Percentiles rank a stretch among this genome's conserved stretches.
Evolutionary conservation across 1,140 invertebrate genomes (phyloP).

Genomic region (Akabosia matsudoensis): DNA sequence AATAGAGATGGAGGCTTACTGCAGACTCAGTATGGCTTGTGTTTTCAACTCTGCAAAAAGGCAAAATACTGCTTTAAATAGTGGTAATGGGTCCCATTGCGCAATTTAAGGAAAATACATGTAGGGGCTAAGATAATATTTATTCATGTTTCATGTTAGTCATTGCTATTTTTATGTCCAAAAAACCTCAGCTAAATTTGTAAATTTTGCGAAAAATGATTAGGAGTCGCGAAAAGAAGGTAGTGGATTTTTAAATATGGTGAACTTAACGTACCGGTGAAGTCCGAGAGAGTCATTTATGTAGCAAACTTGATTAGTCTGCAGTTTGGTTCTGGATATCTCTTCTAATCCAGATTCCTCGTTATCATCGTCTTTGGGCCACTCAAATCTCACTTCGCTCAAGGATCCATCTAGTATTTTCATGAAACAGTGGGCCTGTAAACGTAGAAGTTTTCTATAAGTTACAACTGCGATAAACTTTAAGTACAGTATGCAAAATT

Average conservation of each 20-base stretch:
- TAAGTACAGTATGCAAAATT: too few relatives aligned
- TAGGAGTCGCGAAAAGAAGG: neutral
- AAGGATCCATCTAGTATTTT: constrained; percentile 65
- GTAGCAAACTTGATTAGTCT: constrained; percentile 80
- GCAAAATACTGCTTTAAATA: neutral
- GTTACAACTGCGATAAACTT: neutral
- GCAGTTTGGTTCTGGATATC: constrained; percentile 62
- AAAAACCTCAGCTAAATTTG: too few relatives aligned
- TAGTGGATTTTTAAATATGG: neutral
- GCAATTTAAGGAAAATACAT: too few relatives aligned
- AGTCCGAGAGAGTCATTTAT: constrained; percentile 94
- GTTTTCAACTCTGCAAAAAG: constrained; percentile 72
- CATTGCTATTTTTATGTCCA: too few relatives aligned
- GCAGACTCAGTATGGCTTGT: constrained; percentile 79
- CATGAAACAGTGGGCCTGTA: constrained; percentile 89
- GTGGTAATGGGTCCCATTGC: too few relatives aligned
- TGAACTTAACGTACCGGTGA: constrained; percentile 60
- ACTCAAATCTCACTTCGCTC: constrained; percentile 66
- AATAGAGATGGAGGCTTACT: constrained; percentile 92
- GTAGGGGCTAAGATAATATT: neutral
- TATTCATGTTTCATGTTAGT: too few relatives aligned
- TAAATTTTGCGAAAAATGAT: neutral
- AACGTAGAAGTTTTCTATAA: neutral
- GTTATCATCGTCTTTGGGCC: constrained; percentile 58
- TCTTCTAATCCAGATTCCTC: constrained; percentile 54